These are phyloP conservation scores for Ferrisia virgata DNA, from an alignment of 2,888 invertebrate species.

Conservation along the genomic window DNA sequence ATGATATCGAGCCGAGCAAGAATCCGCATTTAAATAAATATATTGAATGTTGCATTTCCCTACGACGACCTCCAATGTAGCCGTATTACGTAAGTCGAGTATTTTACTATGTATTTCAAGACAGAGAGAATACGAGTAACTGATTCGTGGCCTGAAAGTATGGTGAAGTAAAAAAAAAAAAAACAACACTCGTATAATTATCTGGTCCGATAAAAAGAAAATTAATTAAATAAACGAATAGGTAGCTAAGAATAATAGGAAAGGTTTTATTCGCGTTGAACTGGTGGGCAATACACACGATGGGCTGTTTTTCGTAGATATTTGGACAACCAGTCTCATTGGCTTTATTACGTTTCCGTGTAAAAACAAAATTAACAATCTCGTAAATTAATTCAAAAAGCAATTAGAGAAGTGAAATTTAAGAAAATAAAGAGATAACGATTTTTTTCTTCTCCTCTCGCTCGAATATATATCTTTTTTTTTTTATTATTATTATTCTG, in stretches of 20 bases:
- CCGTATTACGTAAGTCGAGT: neutral
- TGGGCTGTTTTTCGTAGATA: neutral
- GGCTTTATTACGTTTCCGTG: constrained; percentile 20
- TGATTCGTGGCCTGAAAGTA: neutral
- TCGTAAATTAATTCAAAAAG: constrained; percentile 30
- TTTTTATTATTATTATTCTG: too few relatives aligned
- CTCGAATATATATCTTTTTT: too few relatives aligned
- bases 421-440: constrained; percentile 21
- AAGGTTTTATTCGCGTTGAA: neutral
- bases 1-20: too few relatives aligned
- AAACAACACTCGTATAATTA: neutral
- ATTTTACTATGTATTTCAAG: neutral
- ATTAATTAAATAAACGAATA: constrained; percentile 3
- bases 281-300: neutral
- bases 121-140: too few relatives aligned
- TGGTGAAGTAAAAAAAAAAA: too few relatives aligned
- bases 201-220: constrained; percentile 13
- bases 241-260: neutral
- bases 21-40: neutral
- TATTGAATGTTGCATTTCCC: constrained; percentile 13
- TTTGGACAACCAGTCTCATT: neutral
- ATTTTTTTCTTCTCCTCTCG: neutral
- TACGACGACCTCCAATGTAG: neutral
- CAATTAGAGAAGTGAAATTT: constrained; percentile 19
- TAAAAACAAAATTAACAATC: neutral